Evolutionary conservation across 2,113 vertebrate species (phyloP).

Genomic region (Cariama cristata): DNA sequence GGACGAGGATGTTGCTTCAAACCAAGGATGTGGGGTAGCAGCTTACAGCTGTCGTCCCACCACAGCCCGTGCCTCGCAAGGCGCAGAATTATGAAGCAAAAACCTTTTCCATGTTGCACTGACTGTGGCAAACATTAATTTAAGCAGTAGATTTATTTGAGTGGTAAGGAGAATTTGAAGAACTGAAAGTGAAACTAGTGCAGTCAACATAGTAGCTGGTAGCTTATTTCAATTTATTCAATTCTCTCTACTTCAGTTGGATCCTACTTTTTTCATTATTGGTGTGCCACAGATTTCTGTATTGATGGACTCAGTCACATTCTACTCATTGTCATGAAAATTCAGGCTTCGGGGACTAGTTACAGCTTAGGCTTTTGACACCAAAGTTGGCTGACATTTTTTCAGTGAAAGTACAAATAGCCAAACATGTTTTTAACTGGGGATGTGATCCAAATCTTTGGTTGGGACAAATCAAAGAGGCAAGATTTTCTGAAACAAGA

Average conservation of each 20-base stretch:
- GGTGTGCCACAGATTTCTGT: neutral
- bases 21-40: rapidly evolving
- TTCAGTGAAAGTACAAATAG: neutral
- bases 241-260: neutral
- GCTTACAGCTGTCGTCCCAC: neutral
- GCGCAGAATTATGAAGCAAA: neutral
- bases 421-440: neutral
- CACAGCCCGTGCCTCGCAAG: rapidly evolving
- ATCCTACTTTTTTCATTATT: neutral
- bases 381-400: neutral
- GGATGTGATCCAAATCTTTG: neutral
- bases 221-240: rapidly evolving
- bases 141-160: neutral
- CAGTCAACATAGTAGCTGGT: neutral
- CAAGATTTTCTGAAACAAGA: neutral
- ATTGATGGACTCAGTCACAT: neutral
- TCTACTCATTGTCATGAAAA: neutral
- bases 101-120: neutral
- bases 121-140: neutral
- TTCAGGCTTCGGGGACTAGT: neutral
- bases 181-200: neutral
- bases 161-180: neutral
- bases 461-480: neutral
- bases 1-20: neutral
- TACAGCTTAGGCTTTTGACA: neutral